Conservation (phyloP, 2,888 invertebrate species). For the Epinotia nisella region DNA sequence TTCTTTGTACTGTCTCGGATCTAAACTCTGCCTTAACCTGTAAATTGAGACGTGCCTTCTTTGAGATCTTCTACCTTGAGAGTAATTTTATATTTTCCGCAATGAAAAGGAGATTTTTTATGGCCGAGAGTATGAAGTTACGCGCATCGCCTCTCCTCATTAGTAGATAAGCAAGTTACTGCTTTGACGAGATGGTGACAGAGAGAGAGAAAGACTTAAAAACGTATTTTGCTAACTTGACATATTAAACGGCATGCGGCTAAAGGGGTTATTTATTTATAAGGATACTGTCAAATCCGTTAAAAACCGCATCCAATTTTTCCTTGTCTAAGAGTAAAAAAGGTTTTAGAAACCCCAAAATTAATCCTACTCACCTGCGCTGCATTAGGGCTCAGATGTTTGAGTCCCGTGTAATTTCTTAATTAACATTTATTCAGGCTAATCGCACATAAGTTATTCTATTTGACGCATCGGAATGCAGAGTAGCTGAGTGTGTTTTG, state of each 20-base stretch:
- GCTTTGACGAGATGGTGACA: background rate
- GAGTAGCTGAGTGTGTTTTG: background rate
- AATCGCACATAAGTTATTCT: slow-evolving; percentile 74
- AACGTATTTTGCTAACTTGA: background rate
- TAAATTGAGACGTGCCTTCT: too few relatives aligned
- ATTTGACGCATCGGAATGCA: slow-evolving; percentile 55
- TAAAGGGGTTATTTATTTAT: background rate
- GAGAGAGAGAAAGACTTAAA: background rate
- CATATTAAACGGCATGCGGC: background rate
- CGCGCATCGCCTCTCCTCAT: too few relatives aligned
- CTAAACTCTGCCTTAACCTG: too few relatives aligned
- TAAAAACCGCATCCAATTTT: slow-evolving; percentile 51
- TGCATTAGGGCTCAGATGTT: slow-evolving; percentile 58
- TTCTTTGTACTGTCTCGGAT: background rate
- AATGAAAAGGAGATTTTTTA: too few relatives aligned
- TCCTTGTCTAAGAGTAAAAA: slow-evolving; percentile 52
- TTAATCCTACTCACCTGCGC: slow-evolving; percentile 53
- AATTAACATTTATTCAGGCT: slow-evolving; percentile 75
- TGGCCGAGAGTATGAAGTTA: too few relatives aligned
- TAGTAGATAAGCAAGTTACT: background rate
- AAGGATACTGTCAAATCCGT: slow-evolving; percentile 7
- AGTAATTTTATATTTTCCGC: too few relatives aligned
- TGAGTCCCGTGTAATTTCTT: slow-evolving; percentile 67
- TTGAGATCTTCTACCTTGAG: too few relatives aligned
- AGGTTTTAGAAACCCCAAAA: slow-evolving; percentile 54